Conservation (phyloP, 1,140 invertebrate genomes). For the Anoplophora glabripennis region DNA sequence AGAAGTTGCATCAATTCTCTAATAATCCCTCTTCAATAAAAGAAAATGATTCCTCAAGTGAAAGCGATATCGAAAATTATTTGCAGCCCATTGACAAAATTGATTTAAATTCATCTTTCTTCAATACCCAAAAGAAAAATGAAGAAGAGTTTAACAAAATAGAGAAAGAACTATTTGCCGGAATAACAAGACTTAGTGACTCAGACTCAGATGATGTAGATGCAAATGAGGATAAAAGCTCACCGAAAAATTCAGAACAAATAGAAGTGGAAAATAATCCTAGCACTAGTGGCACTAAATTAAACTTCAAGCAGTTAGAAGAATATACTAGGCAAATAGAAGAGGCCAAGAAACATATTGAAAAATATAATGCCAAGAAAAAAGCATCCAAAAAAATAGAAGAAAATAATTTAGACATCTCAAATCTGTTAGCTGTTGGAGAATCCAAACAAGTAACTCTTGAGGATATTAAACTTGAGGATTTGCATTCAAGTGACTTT, state of each 20-base stretch:
- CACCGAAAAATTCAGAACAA: not conserved
- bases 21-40: not conserved
- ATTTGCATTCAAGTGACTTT: slow-evolving; percentile 38
- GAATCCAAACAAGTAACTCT: slow-evolving; percentile 48
- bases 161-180: slow-evolving; percentile 41
- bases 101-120: slow-evolving; percentile 50
- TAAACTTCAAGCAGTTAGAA: slow-evolving; percentile 52
- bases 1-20: slow-evolving; percentile 2
- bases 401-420: slow-evolving; percentile 49
- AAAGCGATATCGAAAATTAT: slow-evolving; percentile 53
- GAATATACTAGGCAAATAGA: slow-evolving; percentile 53
- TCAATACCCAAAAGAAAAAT: slow-evolving; percentile 30
- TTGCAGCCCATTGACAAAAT: slow-evolving; percentile 48
- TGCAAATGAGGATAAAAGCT: slow-evolving; percentile 36
- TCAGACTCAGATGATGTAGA: slow-evolving; percentile 41
- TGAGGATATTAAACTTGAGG: slow-evolving; percentile 3
- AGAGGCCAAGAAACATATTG: slow-evolving; percentile 53
- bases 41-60: slow-evolving; percentile 39
- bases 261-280: slow-evolving; percentile 1
- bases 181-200: slow-evolving; percentile 28
- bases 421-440: slow-evolving; percentile 54
- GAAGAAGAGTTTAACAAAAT: slow-evolving; percentile 39
- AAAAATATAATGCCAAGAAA: slow-evolving; percentile 50
- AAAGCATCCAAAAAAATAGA: slow-evolving; percentile 17
- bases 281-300: slow-evolving; percentile 7